Base-by-base conservation (phyloP, 64 coral and sea anemone genomes). In the Dendrophyllia cribrosa region DNA sequence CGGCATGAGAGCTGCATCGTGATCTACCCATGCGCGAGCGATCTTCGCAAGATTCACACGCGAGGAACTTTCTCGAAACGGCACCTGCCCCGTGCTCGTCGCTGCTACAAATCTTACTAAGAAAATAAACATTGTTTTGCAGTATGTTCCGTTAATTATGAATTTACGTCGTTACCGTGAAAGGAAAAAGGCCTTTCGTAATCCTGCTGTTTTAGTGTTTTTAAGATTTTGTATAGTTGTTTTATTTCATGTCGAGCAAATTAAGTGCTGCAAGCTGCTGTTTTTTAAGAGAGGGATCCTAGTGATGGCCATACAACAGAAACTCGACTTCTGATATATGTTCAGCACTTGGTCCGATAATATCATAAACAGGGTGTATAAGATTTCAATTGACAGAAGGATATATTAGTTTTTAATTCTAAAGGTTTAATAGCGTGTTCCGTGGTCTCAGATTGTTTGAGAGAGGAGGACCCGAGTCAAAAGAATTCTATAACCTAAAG, bases 341-440 rank as follows among this genome's bases (percentile, higher is more conserved):
- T 7, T 56, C 53, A 56, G 7, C 12, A 12, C 12, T 7, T 7
- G 7, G 7, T 56, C 53, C 7, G 53, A 9, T 3, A 56, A 56
- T 56, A 12, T 7, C 3, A 9, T 3, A 12, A 56, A 12, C 53
- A 12, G 12, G 7, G 53, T 7, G 53, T 56, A 56, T 56, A 7
- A 12, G 53, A 12, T 34, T 34, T 34, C 34, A 34, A 12, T 72
- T 43, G 6, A 46, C 17, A 77, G 7, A 9, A 23, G 58, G 21
- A 45, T 45, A 16, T 64, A 82, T 64, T 65, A 13, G 78, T 82
- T 44, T 82, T 82, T 20, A 82, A 63, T 45, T 43, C 26, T 46
- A 60, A 47, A 46, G 78, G 53, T 59, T 12, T 64, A 45, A 82
- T 82, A 23, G 26, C 34, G 8, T 72, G 0, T 45, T 45, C 9